A percentile compares a stretch with the other conserved stretches of the same genome.
These are phyloP conservation scores for Betta splendens DNA, from an alignment of 2,797 vertebrate species.

Conservation along the genomic window DNA sequence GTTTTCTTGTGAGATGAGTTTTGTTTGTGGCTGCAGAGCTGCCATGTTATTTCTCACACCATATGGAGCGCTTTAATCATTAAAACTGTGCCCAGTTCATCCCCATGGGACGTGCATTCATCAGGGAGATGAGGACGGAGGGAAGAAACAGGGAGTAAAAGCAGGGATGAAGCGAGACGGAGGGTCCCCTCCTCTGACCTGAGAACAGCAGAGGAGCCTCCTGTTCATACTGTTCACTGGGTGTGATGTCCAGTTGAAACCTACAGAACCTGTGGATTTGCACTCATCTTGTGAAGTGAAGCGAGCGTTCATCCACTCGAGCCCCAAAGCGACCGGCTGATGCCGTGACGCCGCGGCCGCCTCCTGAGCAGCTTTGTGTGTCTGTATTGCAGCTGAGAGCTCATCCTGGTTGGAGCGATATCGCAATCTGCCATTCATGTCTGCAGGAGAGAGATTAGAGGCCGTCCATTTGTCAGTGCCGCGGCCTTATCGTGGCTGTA, in stretches of 20 bases:
- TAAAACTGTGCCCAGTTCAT: constrained; percentile 20
- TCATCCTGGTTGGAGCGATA: background rate
- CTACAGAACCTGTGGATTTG: too few relatives aligned
- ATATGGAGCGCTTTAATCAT: constrained; percentile 26
- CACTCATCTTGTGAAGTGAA: background rate
- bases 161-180: too few relatives aligned
- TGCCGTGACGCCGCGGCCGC: background rate
- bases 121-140: background rate
- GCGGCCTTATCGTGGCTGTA: constrained; percentile 2
- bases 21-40: background rate
- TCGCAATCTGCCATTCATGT: constrained; percentile 21
- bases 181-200: too few relatives aligned
- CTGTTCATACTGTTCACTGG: too few relatives aligned
- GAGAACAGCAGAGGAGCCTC: too few relatives aligned
- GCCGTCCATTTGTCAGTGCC: constrained; percentile 9
- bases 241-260: too few relatives aligned
- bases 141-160: background rate
- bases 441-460: constrained; percentile 29
- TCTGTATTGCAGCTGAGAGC: constrained; percentile 7
- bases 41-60: constrained; percentile 4
- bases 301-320: background rate
- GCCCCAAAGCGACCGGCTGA: constrained; percentile 1
- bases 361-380: constrained; percentile 4
- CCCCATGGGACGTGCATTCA: constrained; percentile 28
- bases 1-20: background rate